Conservation (phyloP, 2,113 vertebrate genomes). For the Campylomormyrus numenius region DNA sequence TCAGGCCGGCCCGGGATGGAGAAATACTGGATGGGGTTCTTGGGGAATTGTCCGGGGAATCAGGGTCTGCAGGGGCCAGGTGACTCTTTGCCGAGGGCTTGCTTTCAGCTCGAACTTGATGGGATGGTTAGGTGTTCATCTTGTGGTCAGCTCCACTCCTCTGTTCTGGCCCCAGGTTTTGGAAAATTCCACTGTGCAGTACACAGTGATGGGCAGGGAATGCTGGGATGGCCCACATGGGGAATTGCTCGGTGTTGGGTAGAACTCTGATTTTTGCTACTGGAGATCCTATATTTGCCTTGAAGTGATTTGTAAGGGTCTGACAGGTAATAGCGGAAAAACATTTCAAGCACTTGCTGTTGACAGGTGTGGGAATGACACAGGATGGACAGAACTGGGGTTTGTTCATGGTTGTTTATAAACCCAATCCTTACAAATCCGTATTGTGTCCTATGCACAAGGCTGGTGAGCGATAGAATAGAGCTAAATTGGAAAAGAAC, state of each 20-base stretch:
- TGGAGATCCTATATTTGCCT: not conserved
- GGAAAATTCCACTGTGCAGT: not conserved
- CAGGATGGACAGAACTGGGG: not conserved
- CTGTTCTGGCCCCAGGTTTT: not conserved
- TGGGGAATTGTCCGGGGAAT: not conserved
- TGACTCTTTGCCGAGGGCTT: not conserved
- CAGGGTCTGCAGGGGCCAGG: not conserved
- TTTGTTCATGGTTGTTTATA: not conserved
- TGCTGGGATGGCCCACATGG: not conserved
- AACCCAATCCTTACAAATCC: not conserved
- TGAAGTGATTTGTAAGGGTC: not conserved
- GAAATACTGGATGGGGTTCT: not conserved
- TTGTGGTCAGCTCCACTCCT: not conserved
- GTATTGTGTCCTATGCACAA: not conserved
- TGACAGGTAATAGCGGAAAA: not conserved
- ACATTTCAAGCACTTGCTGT: not conserved
- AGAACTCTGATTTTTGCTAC: not conserved
- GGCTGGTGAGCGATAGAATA: not conserved
- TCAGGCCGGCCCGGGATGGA: not conserved
- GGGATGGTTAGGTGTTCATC: not conserved
- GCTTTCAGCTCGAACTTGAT: not conserved
- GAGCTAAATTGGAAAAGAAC: not conserved
- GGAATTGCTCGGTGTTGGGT: not conserved
- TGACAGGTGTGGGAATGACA: not conserved
- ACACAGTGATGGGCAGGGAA: not conserved